phyloP scores from a whole-genome alignment of 2,888 invertebrate species.

The Dynastes hyllus region DNA sequence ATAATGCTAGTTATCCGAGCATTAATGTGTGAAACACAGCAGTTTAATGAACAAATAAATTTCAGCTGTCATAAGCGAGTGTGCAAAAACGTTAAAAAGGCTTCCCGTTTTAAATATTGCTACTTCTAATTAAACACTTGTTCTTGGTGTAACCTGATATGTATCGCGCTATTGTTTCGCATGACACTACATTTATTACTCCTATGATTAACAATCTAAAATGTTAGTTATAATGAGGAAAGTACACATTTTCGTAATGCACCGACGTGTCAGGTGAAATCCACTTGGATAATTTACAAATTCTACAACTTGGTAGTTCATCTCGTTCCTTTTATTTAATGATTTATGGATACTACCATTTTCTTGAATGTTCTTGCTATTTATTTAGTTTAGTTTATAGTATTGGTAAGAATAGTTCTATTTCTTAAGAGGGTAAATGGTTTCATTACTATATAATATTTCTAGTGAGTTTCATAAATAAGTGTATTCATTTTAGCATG shows the following conservation, averaged over 20 bases:
- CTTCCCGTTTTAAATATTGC: conserved; percentile 4
- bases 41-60: conserved; percentile 9
- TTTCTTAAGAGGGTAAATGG: too few species aligned
- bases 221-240: conserved; percentile 17
- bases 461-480: too few species aligned
- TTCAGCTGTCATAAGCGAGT: conserved; percentile 7
- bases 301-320: not conserved
- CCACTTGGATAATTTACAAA: not conserved
- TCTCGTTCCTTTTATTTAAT: not conserved
- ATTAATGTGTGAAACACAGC: conserved; percentile 14
- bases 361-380: not conserved
- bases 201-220: conserved; percentile 7
- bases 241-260: not conserved
- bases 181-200: conserved; percentile 5
- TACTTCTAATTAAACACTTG: conserved; percentile 21
- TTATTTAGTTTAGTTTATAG: too few species aligned
- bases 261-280: not conserved
- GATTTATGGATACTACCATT: not conserved
- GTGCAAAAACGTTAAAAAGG: not conserved
- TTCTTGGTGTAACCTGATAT: not conserved
- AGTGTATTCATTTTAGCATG: too few species aligned
- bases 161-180: conserved; percentile 1
- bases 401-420: too few species aligned
- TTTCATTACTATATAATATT: too few species aligned
- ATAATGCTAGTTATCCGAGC: not conserved